Evolutionary conservation across 2,797 vertebrate species (phyloP), one percentile per base, ranked within the genome.

Genomic region (Chloroceryle inda): DNA sequence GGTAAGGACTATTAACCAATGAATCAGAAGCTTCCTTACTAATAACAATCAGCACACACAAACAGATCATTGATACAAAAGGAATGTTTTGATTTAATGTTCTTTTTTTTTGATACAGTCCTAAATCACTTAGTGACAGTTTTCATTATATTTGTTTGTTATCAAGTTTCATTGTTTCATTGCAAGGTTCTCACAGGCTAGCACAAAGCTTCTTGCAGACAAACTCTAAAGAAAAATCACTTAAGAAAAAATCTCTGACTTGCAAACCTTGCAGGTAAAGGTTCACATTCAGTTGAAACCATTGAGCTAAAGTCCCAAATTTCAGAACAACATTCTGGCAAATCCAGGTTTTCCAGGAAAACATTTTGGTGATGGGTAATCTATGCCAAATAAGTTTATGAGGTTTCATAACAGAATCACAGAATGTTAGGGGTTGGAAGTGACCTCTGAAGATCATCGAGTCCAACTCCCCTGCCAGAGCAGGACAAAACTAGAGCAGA

Each of bases 121-220:
- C 85, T 90, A 79, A 79, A 94, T 84, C 76, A 93, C 42, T 69
- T 78, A 55, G 37, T 77, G 75, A 82, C 71, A 82, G 35, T 94
- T 96, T 87, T 82, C 63, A 89, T 93, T 92, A 68, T 80, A 85
- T 90, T 88, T 92, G 62, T 66, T 94, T 85, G 74, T 59, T 95
- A 95, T n/a, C 73, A 73, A 49, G 33, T 77, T 88, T 90, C 77
- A 61, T 12, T 71, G 49, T 37, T 37, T 37, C 37, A 37, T 37
- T 37, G 37, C 0, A 1, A 67, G 52, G 55, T 37, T 85, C 52
- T 86, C 49, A 55, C 1, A 5, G 49, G 29, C 37, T 52, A 85
- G 71, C 31, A 73, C 22, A 93, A 94, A 92, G 38, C 73, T 62
- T 86, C 40, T 49, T 4, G 3, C 26, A 62, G 45, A 62, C 23